Conservation (phyloP, 30 jellyfish, hydroid and myxozoan genomes). For the Turritopsis dohrnii region DNA sequence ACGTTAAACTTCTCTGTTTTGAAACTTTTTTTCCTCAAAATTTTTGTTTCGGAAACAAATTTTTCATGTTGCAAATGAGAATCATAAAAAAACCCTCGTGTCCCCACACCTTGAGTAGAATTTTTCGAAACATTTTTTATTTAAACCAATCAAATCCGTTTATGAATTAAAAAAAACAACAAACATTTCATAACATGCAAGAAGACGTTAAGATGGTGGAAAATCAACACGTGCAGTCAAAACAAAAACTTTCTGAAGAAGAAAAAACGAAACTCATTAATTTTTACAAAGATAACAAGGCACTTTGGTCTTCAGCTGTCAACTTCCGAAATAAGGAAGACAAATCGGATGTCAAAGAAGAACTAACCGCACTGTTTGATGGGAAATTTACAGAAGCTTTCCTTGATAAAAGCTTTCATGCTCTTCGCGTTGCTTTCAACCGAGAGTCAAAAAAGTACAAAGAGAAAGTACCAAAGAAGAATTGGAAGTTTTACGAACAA, state of each 20-base stretch:
- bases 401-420: slow-evolving; percentile 28
- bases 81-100: neutral
- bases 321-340: slow-evolving; percentile 13
- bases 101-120: neutral
- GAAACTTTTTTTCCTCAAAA: neutral
- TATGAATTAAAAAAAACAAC: neutral
- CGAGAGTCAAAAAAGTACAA: slow-evolving; percentile 21
- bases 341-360: slow-evolving; percentile 23
- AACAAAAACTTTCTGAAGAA: slow-evolving; percentile 18
- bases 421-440: slow-evolving; percentile 21
- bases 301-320: slow-evolving; percentile 33
- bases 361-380: slow-evolving; percentile 12
- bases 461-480: slow-evolving; percentile 19
- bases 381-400: slow-evolving; percentile 12
- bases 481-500: slow-evolving; percentile 17
- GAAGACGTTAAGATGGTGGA: slow-evolving; percentile 17
- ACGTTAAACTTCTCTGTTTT: neutral
- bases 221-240: slow-evolving; percentile 21
- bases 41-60: neutral
- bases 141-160: slow-evolving; percentile 18
- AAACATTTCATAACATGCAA: slow-evolving; percentile 13
- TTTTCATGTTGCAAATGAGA: neutral
- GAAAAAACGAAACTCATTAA: slow-evolving; percentile 17
- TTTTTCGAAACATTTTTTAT: neutral
- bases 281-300: slow-evolving; percentile 25